phyloP scores from a whole-genome alignment of 2,113 vertebrate species.

The Penelope pileata region DNA sequence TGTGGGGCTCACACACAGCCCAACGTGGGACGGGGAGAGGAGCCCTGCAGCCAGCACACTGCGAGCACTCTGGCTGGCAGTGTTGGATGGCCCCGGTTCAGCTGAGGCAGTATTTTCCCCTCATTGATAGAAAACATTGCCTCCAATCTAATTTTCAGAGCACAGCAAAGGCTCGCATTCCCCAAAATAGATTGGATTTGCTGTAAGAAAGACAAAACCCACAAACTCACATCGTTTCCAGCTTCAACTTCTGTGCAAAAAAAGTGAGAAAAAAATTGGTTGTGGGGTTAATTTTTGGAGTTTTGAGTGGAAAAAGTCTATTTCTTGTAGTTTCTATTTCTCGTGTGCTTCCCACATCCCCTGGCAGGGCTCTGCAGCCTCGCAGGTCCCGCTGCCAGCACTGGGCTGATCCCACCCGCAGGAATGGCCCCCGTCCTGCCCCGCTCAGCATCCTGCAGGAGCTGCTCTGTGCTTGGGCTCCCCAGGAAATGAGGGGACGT shows the following conservation, averaged over 20 bases:
- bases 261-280: not conserved
- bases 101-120: not conserved
- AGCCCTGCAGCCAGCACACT: accelerated
- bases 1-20: not conserved
- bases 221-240: not conserved
- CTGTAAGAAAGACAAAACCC: not conserved
- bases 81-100: not conserved
- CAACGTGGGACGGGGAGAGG: accelerated
- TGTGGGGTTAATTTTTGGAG: not conserved
- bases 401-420: not conserved
- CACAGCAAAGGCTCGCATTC: not conserved
- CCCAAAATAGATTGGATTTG: not conserved
- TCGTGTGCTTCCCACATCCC: not conserved
- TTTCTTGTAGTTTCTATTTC: not conserved
- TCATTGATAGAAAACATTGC: not conserved
- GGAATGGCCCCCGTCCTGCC: not conserved
- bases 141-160: not conserved
- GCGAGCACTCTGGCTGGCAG: not conserved
- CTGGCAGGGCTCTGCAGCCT: slow-evolving; percentile 13
- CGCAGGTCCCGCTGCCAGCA: not conserved
- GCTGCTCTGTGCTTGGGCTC: not conserved
- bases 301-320: not conserved
- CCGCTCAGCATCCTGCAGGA: slow-evolving; percentile 13
- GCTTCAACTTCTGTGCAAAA: not conserved
- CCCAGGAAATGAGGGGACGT: not conserved